Percentiles rank a stretch among this genome's conserved stretches.
Evolutionary conservation across 2,888 invertebrate species (phyloP).

Genomic region (Chirona hameri): DNA sequence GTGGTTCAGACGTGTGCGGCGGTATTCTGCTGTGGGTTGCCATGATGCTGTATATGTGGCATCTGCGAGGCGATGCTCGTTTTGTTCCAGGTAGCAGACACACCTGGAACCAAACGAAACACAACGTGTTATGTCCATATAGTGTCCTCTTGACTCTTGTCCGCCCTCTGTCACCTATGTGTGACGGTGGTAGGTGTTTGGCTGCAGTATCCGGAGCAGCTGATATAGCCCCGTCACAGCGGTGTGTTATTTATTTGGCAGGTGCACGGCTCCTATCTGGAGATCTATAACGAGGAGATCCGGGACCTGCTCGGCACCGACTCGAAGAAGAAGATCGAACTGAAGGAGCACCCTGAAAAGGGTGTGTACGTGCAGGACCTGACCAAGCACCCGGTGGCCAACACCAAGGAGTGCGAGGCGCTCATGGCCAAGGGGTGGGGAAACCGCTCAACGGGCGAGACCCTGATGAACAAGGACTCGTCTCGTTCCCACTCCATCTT

Average conservation of each 20-base stretch:
- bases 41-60: no score
- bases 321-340: slow-evolving; percentile 57
- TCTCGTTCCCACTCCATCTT: slow-evolving; percentile 86
- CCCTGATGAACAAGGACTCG: slow-evolving; percentile 81
- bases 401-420: slow-evolving; percentile 69
- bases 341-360: slow-evolving; percentile 63
- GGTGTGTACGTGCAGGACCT: slow-evolving; percentile 65
- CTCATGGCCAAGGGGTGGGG: slow-evolving; percentile 72
- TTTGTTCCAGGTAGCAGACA: no score
- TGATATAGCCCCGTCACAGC: no score
- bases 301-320: slow-evolving; percentile 62
- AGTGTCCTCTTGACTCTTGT: no score
- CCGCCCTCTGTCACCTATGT: no score
- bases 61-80: no score
- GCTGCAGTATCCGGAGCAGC: no score
- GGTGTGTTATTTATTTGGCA: slow-evolving; percentile 45
- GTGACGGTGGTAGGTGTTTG: no score
- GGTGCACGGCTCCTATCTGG: slow-evolving; percentile 73
- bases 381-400: slow-evolving; percentile 71
- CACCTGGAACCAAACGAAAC: no score
- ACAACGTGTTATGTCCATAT: no score
- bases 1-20: no score
- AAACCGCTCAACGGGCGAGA: slow-evolving; percentile 78
- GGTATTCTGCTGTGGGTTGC: no score
- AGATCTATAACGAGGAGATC: slow-evolving; percentile 80